phyloP scores from a whole-genome alignment of 2,113 vertebrate genomes.

The Ginglymostoma cirratum region DNA sequence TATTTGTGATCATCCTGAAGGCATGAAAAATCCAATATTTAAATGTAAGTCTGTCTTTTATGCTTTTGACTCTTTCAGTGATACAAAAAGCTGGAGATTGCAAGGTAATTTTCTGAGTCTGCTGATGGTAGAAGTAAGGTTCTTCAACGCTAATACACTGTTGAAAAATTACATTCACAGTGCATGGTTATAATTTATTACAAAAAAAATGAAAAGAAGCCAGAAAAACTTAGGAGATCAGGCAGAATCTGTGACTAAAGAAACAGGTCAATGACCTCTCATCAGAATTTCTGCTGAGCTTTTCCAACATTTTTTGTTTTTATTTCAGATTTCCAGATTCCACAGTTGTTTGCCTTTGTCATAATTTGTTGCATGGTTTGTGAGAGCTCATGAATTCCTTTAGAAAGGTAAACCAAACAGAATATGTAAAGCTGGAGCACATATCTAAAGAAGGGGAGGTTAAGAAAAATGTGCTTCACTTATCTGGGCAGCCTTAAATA shows the following conservation, averaged over 20 bases:
- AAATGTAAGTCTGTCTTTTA: neutral
- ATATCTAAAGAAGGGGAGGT: neutral
- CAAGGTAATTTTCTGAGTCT: neutral
- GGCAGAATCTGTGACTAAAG: too few species aligned
- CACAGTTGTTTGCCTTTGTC: too few species aligned
- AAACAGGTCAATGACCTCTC: too few species aligned
- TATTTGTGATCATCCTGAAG: too few species aligned
- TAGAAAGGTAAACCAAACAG: neutral
- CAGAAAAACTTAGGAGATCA: too few species aligned
- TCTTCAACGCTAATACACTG: neutral
- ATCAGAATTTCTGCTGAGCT: too few species aligned
- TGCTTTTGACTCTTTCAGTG: neutral
- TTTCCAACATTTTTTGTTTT: too few species aligned
- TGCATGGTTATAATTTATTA: neutral
- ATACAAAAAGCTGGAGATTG: neutral
- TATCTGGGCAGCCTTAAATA: slow-evolving; percentile 15
- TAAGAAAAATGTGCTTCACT: neutral
- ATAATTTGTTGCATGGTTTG: neutral
- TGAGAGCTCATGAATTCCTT: neutral
- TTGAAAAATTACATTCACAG: neutral
- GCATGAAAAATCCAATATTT: neutral
- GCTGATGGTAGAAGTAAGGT: neutral
- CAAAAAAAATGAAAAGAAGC: too few species aligned
- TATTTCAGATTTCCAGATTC: too few species aligned
- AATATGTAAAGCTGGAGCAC: neutral